Evolutionary conservation across 2,797 vertebrate species (phyloP).

Genomic region (Sternotherus odoratus): DNA sequence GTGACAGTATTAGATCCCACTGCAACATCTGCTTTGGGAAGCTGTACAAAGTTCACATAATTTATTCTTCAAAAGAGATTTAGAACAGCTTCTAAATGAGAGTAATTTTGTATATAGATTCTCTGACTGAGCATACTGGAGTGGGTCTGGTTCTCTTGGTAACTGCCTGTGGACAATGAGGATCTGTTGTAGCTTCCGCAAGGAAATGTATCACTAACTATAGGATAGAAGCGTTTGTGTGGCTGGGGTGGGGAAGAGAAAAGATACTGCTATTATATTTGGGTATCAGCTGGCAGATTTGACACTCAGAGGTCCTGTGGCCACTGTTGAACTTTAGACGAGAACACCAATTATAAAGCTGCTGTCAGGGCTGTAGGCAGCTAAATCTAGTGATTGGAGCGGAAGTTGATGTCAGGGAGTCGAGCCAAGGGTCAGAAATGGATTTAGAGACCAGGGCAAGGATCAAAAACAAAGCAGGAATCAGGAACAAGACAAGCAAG

Average conservation of each 20-base stretch:
- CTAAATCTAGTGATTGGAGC: too few species aligned
- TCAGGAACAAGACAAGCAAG: too few species aligned
- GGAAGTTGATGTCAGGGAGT: too few species aligned
- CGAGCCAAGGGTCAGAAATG: too few species aligned
- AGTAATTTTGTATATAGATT: not conserved
- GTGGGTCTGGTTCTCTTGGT: not conserved
- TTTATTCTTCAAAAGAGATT: not conserved
- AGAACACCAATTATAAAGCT: not conserved
- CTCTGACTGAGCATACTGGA: not conserved
- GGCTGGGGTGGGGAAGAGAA: not conserved
- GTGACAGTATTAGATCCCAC: not conserved
- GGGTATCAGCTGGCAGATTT: not conserved
- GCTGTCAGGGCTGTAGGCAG: too few species aligned
- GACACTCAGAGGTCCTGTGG: not conserved
- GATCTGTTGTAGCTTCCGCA: not conserved
- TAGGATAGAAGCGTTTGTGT: not conserved
- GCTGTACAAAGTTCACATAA: not conserved
- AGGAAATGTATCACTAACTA: not conserved
- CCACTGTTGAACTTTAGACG: not conserved
- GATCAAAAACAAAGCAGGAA: too few species aligned
- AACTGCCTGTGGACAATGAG: not conserved
- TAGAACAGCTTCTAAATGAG: not conserved
- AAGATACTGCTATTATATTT: not conserved
- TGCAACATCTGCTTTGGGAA: not conserved
- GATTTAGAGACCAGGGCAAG: too few species aligned